Evolutionary conservation across 1,140 invertebrate genomes (phyloP).

Genomic region (Potamilus streckersoni): DNA sequence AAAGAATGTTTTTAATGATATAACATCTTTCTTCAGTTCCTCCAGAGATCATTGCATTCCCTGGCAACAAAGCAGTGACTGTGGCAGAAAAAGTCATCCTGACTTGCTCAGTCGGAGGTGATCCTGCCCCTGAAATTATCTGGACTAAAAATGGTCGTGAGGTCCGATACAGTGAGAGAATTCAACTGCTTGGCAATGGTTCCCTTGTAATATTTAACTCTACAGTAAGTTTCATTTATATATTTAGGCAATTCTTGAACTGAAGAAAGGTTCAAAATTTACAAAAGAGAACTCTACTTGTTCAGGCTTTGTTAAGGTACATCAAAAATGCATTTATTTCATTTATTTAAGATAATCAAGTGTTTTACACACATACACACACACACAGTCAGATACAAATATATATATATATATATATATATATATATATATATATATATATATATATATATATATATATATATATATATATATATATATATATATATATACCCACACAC

Average conservation of each 20-base stretch:
- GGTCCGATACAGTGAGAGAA: slow-evolving; percentile 49
- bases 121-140: slow-evolving; percentile 63
- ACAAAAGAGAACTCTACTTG: too few species aligned
- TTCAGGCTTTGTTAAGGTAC: too few species aligned
- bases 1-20: background rate
- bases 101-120: slow-evolving; percentile 64
- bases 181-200: slow-evolving; percentile 61
- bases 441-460: too few species aligned
- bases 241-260: background rate
- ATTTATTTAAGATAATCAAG: too few species aligned
- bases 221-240: slow-evolving; percentile 42
- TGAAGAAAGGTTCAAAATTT: too few species aligned
- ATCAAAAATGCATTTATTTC: too few species aligned
- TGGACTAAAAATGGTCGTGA: slow-evolving; percentile 68
- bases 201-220: slow-evolving; percentile 66
- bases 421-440: too few species aligned
- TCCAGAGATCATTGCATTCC: slow-evolving; percentile 56
- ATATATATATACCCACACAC: too few species aligned
- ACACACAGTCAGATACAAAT: too few species aligned
- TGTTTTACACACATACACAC: too few species aligned
- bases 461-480: too few species aligned
- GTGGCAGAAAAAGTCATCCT: slow-evolving; percentile 61
- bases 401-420: too few species aligned
- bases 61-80: slow-evolving; percentile 56
- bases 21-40: slow-evolving; percentile 55